A percentile compares a stretch with the other conserved stretches of the same genome.
Conservation (phyloP, 2,797 vertebrate genomes). For the Choloepus didactylus region DNA sequence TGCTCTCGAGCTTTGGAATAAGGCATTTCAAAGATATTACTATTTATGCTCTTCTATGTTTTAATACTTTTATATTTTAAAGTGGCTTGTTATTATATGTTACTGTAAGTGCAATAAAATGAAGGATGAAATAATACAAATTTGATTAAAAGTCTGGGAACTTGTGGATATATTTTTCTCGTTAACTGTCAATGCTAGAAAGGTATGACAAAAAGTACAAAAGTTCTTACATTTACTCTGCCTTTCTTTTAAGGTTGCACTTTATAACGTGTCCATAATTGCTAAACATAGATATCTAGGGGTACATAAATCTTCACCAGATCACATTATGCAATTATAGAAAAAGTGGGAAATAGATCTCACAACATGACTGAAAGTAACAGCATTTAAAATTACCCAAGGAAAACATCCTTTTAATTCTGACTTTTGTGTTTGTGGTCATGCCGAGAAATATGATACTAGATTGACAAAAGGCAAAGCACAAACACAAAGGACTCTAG, state of each 20-base stretch:
- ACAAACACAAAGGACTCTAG: background rate
- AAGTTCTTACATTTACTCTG: background rate
- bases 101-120: slow-evolving; percentile 12
- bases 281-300: background rate
- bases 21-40: background rate
- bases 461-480: background rate
- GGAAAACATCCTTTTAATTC: background rate
- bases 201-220: background rate
- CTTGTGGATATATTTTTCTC: background rate
- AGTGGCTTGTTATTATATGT: background rate
- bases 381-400: background rate
- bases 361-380: background rate
- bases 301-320: background rate
- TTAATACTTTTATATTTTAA: slow-evolving; percentile 40
- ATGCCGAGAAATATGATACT: background rate
- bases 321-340: background rate
- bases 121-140: background rate
- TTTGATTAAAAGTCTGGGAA: background rate
- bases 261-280: background rate
- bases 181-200: background rate
- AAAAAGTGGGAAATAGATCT: background rate
- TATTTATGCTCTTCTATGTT: background rate
- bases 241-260: background rate
- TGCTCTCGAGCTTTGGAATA: background rate
- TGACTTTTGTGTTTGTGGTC: background rate